Evolutionary conservation across 2,888 invertebrate species (phyloP).

Genomic region (Reticulitermes lucifugus): DNA sequence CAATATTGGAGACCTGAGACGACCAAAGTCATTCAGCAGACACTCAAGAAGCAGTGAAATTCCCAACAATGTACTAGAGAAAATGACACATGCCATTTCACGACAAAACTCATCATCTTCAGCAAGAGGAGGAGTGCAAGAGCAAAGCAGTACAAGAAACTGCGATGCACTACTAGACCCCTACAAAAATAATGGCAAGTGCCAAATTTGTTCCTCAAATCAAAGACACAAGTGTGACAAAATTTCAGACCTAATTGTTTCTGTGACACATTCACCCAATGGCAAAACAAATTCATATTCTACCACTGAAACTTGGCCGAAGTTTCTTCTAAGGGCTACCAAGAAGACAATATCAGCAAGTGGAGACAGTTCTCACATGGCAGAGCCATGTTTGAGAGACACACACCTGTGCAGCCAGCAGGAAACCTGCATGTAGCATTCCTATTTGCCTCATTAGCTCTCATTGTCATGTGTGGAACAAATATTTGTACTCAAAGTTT

Average conservation of each 20-base stretch:
- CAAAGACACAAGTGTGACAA: background rate
- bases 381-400: background rate
- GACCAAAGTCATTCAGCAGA: background rate
- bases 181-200: no score
- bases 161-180: background rate
- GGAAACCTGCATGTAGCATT: no score
- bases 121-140: background rate
- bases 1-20: background rate
- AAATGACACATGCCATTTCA: background rate
- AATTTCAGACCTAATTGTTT: slow-evolving; percentile 10
- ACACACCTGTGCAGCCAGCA: background rate
- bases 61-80: slow-evolving; percentile 8
- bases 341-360: background rate
- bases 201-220: no score
- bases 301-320: background rate
- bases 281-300: background rate
- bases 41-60: background rate
- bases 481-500: no score
- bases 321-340: background rate
- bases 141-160: background rate
- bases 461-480: no score
- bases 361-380: background rate
- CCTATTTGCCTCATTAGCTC: no score
- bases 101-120: background rate
- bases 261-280: background rate